Evolutionary conservation across 2,797 vertebrate species (phyloP).

Genomic region (Lacerta bilineata): DNA sequence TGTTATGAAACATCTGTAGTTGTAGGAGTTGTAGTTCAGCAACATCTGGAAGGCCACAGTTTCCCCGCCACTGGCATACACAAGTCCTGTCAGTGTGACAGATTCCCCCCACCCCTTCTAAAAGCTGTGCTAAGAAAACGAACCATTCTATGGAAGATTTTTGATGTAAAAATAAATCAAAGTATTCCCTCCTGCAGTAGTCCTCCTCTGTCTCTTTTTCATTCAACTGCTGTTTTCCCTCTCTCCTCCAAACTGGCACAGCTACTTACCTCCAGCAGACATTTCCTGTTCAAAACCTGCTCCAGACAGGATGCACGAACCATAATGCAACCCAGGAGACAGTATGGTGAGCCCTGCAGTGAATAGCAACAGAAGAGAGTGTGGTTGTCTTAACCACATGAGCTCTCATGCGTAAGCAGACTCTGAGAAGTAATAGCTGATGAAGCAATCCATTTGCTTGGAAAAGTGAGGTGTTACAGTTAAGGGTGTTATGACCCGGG

Average conservation of each 20-base stretch:
- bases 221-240: not conserved
- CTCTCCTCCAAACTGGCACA: not conserved
- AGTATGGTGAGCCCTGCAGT: not conserved
- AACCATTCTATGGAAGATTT: not conserved
- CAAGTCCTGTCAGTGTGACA: not conserved
- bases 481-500: no score
- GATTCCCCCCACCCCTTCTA: no score
- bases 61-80: not conserved
- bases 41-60: no score
- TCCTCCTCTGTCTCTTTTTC: not conserved
- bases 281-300: not conserved
- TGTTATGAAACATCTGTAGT: not conserved
- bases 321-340: not conserved
- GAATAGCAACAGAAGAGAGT: not conserved
- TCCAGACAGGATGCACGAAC: not conserved
- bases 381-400: not conserved
- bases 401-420: not conserved
- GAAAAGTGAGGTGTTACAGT: not conserved
- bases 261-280: not conserved
- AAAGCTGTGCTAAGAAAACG: not conserved
- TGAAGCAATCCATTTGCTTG: not conserved
- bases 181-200: no score
- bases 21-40: no score
- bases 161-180: not conserved
- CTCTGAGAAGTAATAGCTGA: not conserved